phyloP scores from a whole-genome alignment of 2,797 vertebrate genomes.

The Syngnathus rostellatus region DNA sequence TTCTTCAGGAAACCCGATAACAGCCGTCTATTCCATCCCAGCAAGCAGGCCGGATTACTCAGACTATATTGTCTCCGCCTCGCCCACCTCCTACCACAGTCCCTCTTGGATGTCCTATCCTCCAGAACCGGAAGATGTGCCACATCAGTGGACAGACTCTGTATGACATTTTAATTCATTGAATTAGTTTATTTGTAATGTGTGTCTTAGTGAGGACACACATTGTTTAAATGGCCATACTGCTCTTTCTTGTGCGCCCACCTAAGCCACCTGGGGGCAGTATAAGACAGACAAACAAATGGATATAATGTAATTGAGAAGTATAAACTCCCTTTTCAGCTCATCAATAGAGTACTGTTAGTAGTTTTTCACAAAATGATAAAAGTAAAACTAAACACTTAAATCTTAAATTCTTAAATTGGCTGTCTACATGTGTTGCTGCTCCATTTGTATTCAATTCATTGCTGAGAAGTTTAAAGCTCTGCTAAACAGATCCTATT shows the following conservation, averaged over 20 bases:
- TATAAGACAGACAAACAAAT: neutral
- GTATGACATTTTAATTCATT: slow-evolving; percentile 66
- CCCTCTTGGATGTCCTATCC: slow-evolving; percentile 97
- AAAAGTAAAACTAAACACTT: too few species aligned
- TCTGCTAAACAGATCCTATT: neutral
- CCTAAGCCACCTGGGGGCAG: neutral
- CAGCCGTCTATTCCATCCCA: slow-evolving; percentile 94
- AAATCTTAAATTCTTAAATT: neutral
- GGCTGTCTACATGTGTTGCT: neutral
- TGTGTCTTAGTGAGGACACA: neutral
- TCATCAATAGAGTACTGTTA: neutral
- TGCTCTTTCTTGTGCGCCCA: neutral
- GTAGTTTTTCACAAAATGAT: neutral
- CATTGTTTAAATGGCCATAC: too few species aligned
- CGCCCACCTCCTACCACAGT: slow-evolving; percentile 86
- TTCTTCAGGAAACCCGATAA: slow-evolving; percentile 87
- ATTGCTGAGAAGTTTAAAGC: neutral
- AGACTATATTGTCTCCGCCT: slow-evolving; percentile 87
- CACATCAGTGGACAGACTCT: slow-evolving; percentile 91
- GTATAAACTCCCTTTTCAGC: neutral
- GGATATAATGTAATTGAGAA: neutral
- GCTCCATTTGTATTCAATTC: neutral
- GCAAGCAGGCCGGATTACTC: slow-evolving; percentile 83
- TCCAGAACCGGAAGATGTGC: slow-evolving; percentile 83
- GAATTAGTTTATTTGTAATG: neutral